These are phyloP conservation scores for Homarus americanus DNA, from an alignment of 1,140 invertebrate genomes.

Conservation along the genomic window DNA sequence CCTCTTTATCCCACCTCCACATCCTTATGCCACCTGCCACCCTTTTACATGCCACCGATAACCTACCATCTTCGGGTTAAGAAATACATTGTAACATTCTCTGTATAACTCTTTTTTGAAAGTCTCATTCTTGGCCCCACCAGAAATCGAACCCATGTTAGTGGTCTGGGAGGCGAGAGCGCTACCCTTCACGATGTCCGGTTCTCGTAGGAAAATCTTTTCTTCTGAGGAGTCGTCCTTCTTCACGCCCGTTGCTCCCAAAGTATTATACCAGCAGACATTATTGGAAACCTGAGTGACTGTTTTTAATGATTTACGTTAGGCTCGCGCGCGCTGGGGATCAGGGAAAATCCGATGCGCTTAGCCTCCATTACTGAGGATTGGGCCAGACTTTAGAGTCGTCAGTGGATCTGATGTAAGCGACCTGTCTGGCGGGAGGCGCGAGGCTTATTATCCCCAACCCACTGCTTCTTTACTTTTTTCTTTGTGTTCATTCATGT, in stretches of 20 bases:
- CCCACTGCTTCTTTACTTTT: background rate
- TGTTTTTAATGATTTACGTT: slow-evolving; percentile 57
- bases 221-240: background rate
- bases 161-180: background rate
- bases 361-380: slow-evolving; percentile 53
- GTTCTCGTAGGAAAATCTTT: background rate
- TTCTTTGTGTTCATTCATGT: background rate
- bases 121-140: no score
- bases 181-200: background rate
- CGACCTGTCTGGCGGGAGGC: slow-evolving; percentile 34
- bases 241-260: background rate
- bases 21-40: no score
- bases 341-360: slow-evolving; percentile 36
- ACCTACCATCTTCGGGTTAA: no score
- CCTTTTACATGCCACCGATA: no score
- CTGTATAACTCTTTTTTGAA: no score
- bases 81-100: no score
- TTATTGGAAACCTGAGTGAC: slow-evolving; percentile 54
- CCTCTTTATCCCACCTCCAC: no score
- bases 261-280: slow-evolving; percentile 39
- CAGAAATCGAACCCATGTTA: background rate
- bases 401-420: slow-evolving; percentile 41
- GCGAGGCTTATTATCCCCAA: slow-evolving; percentile 14
- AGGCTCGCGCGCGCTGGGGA: slow-evolving; percentile 11
- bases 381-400: slow-evolving; percentile 30